phyloP scores from a whole-genome alignment of 2,888 invertebrate genomes.

The Caenorhabditis auriculariae region DNA sequence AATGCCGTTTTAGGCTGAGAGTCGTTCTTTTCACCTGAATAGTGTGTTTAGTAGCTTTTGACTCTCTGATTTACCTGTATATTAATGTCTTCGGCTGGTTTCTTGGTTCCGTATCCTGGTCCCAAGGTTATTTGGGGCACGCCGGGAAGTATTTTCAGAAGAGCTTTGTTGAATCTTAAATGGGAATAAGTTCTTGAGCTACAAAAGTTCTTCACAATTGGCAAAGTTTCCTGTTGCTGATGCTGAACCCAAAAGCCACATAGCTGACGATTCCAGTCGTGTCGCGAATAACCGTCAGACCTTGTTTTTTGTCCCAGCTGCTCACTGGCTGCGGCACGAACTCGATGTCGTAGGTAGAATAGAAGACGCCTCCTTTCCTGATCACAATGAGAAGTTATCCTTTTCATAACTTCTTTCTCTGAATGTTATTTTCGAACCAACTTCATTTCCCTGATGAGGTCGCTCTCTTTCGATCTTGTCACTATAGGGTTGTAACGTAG shows the following conservation, averaged over 20 bases:
- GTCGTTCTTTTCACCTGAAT: constrained; percentile 21
- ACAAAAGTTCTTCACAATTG: constrained; percentile 17
- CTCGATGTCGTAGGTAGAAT: constrained; percentile 42
- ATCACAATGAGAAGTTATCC: background rate
- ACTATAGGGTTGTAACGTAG: constrained; percentile 31
- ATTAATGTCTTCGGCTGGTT: constrained; percentile 25
- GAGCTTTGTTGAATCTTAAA: constrained; percentile 42
- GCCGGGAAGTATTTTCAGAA: constrained; percentile 42
- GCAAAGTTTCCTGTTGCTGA: constrained; percentile 34
- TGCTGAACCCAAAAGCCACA: constrained; percentile 43
- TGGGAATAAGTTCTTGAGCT: background rate
- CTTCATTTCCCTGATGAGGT: constrained; percentile 32
- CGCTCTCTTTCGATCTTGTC: constrained; percentile 19
- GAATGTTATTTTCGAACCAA: constrained; percentile 5
- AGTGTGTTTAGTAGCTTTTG: background rate
- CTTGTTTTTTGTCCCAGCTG: constrained; percentile 34
- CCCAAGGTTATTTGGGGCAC: constrained; percentile 34
- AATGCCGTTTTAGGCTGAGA: constrained; percentile 25
- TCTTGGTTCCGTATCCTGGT: constrained; percentile 37
- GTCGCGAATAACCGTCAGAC: constrained; percentile 38
- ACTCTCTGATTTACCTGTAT: constrained; percentile 18
- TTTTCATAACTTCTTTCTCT: background rate
- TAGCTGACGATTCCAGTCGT: constrained; percentile 39
- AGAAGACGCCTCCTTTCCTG: constrained; percentile 43
- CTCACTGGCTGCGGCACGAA: constrained; percentile 35